phyloP scores from a whole-genome alignment of 2,888 invertebrate genomes.

The Andrena fulva region DNA sequence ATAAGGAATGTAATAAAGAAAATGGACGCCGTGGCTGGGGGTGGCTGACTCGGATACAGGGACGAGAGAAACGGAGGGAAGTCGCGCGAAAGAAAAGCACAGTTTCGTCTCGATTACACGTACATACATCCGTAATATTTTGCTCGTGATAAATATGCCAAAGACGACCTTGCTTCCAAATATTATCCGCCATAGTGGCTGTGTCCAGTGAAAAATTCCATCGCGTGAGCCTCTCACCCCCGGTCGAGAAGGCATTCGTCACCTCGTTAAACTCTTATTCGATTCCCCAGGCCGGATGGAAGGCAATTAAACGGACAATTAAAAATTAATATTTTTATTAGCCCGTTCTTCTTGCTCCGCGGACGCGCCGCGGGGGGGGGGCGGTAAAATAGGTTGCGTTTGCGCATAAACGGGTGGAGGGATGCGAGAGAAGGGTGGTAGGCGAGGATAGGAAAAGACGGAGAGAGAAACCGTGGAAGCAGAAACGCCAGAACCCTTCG shows the following conservation, averaged over 20 bases:
- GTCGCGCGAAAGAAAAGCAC: constrained; percentile 36
- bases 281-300: constrained; percentile 19
- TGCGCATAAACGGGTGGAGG: constrained; percentile 57
- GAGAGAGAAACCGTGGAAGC: constrained; percentile 69
- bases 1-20: constrained; percentile 85
- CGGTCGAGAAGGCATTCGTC: background rate
- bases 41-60: constrained; percentile 21
- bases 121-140: constrained; percentile 36
- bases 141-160: constrained; percentile 44
- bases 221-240: background rate
- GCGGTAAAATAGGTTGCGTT: constrained; percentile 72
- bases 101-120: constrained; percentile 16
- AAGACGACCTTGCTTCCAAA: constrained; percentile 39
- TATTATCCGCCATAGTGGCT: constrained; percentile 26
- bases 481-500: constrained; percentile 70
- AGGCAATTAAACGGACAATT: constrained; percentile 72
- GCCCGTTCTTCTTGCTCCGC: constrained; percentile 50
- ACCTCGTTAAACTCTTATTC: background rate
- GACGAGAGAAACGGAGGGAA: constrained; percentile 11
- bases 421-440: constrained; percentile 54
- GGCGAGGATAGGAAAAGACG: constrained; percentile 58
- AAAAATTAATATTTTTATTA: constrained; percentile 76
- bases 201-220: constrained; percentile 3
- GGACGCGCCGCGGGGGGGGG: constrained; percentile 48
- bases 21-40: constrained; percentile 78